Evolutionary conservation across 2,797 vertebrate genomes (phyloP).

Genomic region (Labroides dimidiatus): DNA sequence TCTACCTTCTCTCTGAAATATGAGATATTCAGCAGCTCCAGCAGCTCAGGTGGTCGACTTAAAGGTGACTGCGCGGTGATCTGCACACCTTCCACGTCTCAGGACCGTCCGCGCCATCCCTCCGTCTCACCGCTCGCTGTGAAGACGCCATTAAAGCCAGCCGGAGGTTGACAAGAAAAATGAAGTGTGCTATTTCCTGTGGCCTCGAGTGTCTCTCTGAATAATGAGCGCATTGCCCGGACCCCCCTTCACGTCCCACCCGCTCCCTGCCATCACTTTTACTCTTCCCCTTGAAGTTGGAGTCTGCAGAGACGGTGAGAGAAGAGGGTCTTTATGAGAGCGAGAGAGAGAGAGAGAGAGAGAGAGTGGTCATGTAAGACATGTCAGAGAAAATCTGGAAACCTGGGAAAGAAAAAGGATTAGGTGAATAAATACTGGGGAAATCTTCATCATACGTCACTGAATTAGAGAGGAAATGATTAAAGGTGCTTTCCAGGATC

Average conservation of each 20-base stretch:
- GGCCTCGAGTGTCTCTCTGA: constrained; percentile 84
- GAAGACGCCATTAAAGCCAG: constrained; percentile 78
- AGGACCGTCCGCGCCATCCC: constrained; percentile 51
- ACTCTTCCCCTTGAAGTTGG: constrained; percentile 75
- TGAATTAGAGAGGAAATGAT: constrained; percentile 27
- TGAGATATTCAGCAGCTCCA: constrained; percentile 10
- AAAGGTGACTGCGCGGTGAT: constrained; percentile 43
- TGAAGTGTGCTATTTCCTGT: constrained; percentile 82
- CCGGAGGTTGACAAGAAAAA: constrained; percentile 87
- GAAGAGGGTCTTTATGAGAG: constrained; percentile 44
- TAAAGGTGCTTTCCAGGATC: background rate
- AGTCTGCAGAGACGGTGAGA: constrained; percentile 60
- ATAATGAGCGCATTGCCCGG: constrained; percentile 79
- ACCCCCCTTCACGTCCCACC: constrained; percentile 39
- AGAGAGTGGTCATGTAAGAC: constrained; percentile 19
- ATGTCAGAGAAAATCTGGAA: constrained; percentile 54
- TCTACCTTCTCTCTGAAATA: constrained; percentile 22
- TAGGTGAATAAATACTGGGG: constrained; percentile 43
- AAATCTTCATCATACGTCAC: constrained; percentile 38
- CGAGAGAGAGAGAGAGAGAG: background rate
- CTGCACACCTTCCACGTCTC: constrained; percentile 49
- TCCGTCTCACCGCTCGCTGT: constrained; percentile 76
- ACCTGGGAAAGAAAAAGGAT: constrained; percentile 35
- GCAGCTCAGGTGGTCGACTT: constrained; percentile 53
- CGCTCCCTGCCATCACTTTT: constrained; percentile 41